phyloP scores from a whole-genome alignment of 1,140 invertebrate genomes.

The fruit fly (Drosophila melanogaster) region DNA sequence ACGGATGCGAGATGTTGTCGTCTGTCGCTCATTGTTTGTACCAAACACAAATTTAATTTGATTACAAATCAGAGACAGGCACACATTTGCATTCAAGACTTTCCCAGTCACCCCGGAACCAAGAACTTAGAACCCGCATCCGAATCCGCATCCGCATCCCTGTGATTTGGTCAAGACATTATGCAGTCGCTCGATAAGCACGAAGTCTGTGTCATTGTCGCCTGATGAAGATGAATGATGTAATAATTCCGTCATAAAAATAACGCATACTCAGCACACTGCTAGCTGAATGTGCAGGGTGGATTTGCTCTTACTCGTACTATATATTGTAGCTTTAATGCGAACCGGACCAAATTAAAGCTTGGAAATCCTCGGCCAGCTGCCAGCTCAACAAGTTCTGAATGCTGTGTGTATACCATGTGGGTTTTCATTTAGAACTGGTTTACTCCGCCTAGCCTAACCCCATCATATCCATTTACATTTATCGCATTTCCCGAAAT shows the following conservation, averaged over 20 bases:
- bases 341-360: constrained; percentile 63
- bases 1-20: constrained; percentile 37
- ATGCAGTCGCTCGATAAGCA: constrained; percentile 70
- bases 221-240: constrained; percentile 81
- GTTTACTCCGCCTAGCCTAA: constrained; percentile 57
- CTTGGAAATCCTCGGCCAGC: constrained; percentile 47
- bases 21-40: constrained; percentile 41
- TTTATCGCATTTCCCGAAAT: constrained; percentile 54
- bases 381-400: constrained; percentile 71
- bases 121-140: too few relatives aligned
- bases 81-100: constrained; percentile 25
- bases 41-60: constrained; percentile 67
- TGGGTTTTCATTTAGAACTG: constrained; percentile 66
- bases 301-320: constrained; percentile 25
- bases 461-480: constrained; percentile 69
- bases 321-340: constrained; percentile 29
- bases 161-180: constrained; percentile 25
- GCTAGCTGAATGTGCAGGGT: constrained; percentile 41
- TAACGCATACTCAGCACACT: constrained; percentile 57
- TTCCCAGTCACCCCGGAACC: constrained; percentile 42
- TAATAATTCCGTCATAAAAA: constrained; percentile 83
- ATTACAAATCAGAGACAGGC: constrained; percentile 54
- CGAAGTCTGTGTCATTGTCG: constrained; percentile 57
- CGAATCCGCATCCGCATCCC: constrained; percentile 35
- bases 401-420: constrained; percentile 37